Base-by-base conservation (phyloP, 2,797 vertebrate species). In the Malurus splendens region DNA sequence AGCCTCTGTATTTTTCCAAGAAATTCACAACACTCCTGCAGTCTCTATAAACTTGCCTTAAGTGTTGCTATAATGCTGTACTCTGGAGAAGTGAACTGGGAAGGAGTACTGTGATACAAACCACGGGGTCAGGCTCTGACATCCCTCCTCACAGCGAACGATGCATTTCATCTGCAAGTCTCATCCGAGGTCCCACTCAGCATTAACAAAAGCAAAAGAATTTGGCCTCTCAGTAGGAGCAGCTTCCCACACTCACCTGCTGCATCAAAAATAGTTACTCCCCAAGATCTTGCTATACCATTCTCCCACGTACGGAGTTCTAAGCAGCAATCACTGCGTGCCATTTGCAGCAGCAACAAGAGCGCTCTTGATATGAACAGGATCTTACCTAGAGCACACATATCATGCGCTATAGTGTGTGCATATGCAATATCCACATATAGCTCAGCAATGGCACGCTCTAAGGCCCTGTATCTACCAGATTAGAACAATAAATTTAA, bases 181-280 rank as follows among this genome's bases (percentile, higher is more conserved):
- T 90, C 14, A 1, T 39, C 14, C 1, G 36, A 90, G 90, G 90
- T 89, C 89, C 89, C 90, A 87, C 94, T 90, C 95, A 93, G 92
- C 89, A 41, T 30, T 72, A 95, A 92, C 93, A 90, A 93, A 91
- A 93, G 88, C 93, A 90, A 67, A 80, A 89, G 66, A 92, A 91
- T 93, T 56, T 92, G 87, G 73, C 86, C 90, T 86, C 62, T 81
- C 83, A 78, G 67, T 22, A 60, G 44, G 59, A 89, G 50, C 64
- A 90, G 82, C 93, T 95, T 95, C 92, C 89, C 93, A 95, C 93
- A 91, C 59, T 95, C 93, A 94, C 94, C 94, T 92, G 94, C 92
- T 86, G 50, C 60, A 15, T 50, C 33, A 93, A 90, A 95, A 95
- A 94, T 90, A 95, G 90, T 33, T 44, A 28, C 82, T 90, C 38